Evolutionary conservation across 2,797 vertebrate species (phyloP).

Genomic region (Xiphorhynchus erythropygius): DNA sequence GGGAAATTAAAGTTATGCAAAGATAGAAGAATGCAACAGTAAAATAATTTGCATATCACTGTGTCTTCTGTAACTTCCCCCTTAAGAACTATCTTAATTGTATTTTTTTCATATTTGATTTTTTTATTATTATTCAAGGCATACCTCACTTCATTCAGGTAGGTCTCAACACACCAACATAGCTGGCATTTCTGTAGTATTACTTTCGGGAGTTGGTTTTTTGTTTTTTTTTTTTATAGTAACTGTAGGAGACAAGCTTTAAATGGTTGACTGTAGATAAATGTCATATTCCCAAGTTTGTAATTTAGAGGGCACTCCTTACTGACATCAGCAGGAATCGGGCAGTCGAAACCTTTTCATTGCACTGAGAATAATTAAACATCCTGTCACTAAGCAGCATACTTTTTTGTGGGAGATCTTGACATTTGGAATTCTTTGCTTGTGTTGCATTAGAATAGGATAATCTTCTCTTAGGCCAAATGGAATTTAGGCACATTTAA

Average conservation of each 20-base stretch:
- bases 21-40: not conserved
- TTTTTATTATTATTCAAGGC: not conserved
- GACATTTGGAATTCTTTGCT: conserved; percentile 42
- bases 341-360: not conserved
- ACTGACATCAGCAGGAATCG: conserved; percentile 14
- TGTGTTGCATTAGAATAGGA: conserved; percentile 41
- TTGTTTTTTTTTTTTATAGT: not conserved
- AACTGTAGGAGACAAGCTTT: not conserved
- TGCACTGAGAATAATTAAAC: conserved; percentile 23
- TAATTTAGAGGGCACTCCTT: not conserved
- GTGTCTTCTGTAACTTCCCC: not conserved
- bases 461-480: conserved; percentile 54
- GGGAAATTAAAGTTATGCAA: not conserved
- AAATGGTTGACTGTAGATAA: not conserved
- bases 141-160: not conserved
- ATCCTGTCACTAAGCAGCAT: conserved; percentile 14
- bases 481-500: conserved; percentile 49
- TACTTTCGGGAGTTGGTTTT: not conserved
- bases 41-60: not conserved
- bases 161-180: accelerated
- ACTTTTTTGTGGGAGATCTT: conserved; percentile 31
- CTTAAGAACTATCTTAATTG: not conserved
- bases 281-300: not conserved
- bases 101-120: not conserved
- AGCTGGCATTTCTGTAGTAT: not conserved